Evolutionary conservation across 2,113 vertebrate genomes (phyloP), one percentile per base, ranked within the genome.

Genomic region (Cnemophilus loriae): DNA sequence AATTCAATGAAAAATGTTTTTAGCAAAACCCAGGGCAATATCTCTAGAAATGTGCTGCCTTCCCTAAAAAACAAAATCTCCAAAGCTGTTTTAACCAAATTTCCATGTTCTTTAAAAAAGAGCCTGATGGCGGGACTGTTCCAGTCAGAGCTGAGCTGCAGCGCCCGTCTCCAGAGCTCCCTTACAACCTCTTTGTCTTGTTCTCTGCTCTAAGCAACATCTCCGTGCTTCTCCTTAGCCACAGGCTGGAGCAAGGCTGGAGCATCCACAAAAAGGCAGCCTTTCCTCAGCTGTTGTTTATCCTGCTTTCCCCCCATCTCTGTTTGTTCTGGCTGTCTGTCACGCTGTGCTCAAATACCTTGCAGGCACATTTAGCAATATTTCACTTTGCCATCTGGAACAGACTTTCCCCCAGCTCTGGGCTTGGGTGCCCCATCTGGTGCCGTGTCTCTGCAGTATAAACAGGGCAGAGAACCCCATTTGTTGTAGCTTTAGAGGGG

Each of bases 301-400:
- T 69, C 63, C 70, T 93, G 76, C 78, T 50, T 74, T 60, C 1
- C 22, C 55, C 71, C 73, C 42, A 4, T 41, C 74, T 8, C 41
- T 89, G 61, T 96, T 90, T 94, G 84, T 56, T 89, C 42, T 53
- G 70, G 44, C 84, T 88, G 89, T 74, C 93, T 93, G 86, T 55
- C 94, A 80, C 33, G 13, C 86, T 84, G 80, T 64, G 81, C 79
- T 89, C 82, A 90, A 78, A 88, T 64, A 96, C 76, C 89, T 93
- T 69, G 55, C 57, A 93, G 89, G 82, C 84, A 61, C 26, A 90
- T 93, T 97, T 94, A 91, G 75, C 71, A 79, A 60, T 65, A 74
- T 90, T 93, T 87, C 3, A 7, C 82, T 94, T 87, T 68, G 50
- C 94, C 84, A 96, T 95, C 89, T 97, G 95, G 89, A 93, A 5